Base-by-base conservation (phyloP, 2,797 vertebrate genomes). In the Sebastes oblongus region DNA sequence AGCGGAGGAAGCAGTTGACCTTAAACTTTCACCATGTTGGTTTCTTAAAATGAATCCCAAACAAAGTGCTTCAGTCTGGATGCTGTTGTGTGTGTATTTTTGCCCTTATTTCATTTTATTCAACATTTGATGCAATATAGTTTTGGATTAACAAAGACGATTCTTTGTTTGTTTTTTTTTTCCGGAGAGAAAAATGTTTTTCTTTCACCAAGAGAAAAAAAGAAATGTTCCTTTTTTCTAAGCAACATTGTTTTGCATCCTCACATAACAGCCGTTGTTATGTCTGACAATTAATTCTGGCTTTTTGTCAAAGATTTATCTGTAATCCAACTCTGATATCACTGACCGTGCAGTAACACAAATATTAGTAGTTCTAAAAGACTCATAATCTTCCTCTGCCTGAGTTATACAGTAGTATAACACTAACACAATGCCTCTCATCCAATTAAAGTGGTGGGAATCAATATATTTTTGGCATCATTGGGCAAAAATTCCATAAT, bases 181-280 rank as follows among this genome's bases (percentile, higher is more conserved):
- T 20, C 29, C 11, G 11, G 60, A 60, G 32, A 61, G 10, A 61
- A 42, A 36, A 4, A 8, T 2, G 2, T 50, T n/a, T 67, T 8
- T 62, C 65, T 7, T 52, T 32, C 9, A 10, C 5, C 2, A 7
- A 50, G 58, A 64, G 58, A 64, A 24, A 75, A 72, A 70, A 39
- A 42, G 5, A 42, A 24, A 65, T 18, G 7, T n/a, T 62, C 10
- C 20, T 60, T 81, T 82, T 87, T 84, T 72, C 77, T 50, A 66
- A 68, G 74, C 78, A 85, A 80, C 78, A 62, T 61, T 60, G 12
- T 77, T 76, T 46, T 70, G 27, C 3, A 20, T 67, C 60, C 10
- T 54, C 72, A 24, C 32, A 58, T 14, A 68, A 32, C 69, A 71
- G 59, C 10, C 1, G 3, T 3, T 61, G 77, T 59, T 65, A 14